A percentile compares a stretch with the other conserved stretches of the same genome.
Conservation (phyloP, 2,113 vertebrate genomes). For the Mesembrinibis cayennensis region DNA sequence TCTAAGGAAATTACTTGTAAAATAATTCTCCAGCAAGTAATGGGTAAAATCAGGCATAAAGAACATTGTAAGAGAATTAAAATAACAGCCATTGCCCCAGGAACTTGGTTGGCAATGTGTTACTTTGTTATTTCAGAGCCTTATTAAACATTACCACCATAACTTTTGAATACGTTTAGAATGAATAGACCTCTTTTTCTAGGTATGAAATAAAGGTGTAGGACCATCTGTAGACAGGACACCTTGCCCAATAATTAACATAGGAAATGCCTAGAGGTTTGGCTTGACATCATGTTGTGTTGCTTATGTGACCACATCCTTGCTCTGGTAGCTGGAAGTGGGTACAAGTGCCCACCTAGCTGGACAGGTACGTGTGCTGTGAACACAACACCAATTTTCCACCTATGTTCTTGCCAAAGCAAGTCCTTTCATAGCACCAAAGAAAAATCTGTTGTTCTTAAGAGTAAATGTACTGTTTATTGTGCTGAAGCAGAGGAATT, state of each 20-base stretch:
- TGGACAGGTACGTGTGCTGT: neutral
- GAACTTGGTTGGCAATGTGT: neutral
- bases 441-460: neutral
- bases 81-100: neutral
- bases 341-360: neutral
- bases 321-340: neutral
- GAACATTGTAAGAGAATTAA: neutral
- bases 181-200: neutral
- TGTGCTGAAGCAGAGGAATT: neutral
- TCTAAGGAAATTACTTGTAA: neutral
- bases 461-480: neutral
- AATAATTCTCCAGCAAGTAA: neutral
- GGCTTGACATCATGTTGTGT: neutral
- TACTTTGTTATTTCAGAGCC: neutral
- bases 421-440: neutral
- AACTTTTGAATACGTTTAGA: neutral
- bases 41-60: neutral
- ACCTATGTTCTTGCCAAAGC: neutral
- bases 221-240: neutral
- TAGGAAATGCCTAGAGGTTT: slow-evolving; percentile 14
- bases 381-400: neutral
- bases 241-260: neutral
- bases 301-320: neutral
- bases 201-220: neutral
- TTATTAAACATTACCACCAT: neutral